These are phyloP conservation scores for Channa maculata DNA, from an alignment of 2,113 vertebrate genomes.

Conservation along the genomic window DNA sequence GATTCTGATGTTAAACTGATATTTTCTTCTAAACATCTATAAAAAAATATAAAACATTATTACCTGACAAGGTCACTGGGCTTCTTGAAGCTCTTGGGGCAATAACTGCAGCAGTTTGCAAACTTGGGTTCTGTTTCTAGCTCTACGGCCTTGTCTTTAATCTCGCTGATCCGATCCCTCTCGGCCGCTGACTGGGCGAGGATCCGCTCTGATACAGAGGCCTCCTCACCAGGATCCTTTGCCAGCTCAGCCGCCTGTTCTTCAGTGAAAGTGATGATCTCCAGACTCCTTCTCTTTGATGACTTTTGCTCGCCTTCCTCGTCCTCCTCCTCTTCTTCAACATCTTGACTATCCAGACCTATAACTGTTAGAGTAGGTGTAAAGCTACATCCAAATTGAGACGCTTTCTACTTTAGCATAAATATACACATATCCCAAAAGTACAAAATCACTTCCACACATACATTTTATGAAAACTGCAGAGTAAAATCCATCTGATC, in stretches of 20 bases:
- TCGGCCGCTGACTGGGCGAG: conserved; percentile 96
- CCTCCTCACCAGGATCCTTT: conserved; percentile 90
- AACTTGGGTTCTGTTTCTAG: conserved; percentile 95
- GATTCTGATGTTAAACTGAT: background rate
- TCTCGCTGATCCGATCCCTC: conserved; percentile 96
- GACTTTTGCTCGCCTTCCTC: conserved; percentile 85
- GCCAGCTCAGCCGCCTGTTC: conserved; percentile 96
- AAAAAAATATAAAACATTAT: conserved; percentile 17
- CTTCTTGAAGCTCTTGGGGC: conserved; percentile 99
- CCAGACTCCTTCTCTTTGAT: conserved; percentile 87
- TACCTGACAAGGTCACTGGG: conserved; percentile 98
- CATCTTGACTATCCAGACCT: conserved; percentile 80
- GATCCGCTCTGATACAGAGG: conserved; percentile 95
- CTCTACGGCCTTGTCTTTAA: conserved; percentile 93
- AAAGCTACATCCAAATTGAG: background rate
- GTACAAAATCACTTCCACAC: background rate
- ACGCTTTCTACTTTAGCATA: background rate
- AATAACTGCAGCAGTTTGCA: conserved; percentile 93
- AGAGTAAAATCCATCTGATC: background rate
- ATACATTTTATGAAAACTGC: background rate
- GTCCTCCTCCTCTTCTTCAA: conserved; percentile 85
- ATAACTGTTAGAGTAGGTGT: conserved; percentile 25
- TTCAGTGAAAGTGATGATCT: conserved; percentile 96
- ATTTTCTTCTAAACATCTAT: background rate
- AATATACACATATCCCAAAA: background rate